A percentile compares a stretch with the other conserved stretches of the same genome.
Conservation (phyloP, 2,797 vertebrate species). For the Siniperca undulata region DNA sequence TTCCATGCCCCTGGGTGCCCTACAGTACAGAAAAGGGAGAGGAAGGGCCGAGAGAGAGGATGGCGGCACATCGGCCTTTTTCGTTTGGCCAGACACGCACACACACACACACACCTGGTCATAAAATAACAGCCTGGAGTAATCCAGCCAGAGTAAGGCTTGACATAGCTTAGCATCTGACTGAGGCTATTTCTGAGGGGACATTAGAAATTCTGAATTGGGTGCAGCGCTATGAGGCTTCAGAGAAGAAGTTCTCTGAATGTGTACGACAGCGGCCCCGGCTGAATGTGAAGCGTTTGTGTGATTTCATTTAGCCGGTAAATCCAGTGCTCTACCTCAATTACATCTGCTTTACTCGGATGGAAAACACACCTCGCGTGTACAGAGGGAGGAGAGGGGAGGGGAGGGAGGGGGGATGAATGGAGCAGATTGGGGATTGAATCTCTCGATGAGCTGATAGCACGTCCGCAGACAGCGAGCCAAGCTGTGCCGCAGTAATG, state of each 20-base stretch:
- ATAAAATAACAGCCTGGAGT: conserved; percentile 67
- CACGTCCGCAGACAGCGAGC: conserved; percentile 79
- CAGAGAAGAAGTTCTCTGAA: conserved; percentile 63
- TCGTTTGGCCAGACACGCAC: conserved; percentile 32
- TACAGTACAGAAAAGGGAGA: conserved; percentile 64
- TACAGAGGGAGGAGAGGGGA: conserved; percentile 46
- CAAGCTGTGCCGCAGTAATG: conserved; percentile 81
- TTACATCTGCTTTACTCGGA: conserved; percentile 82
- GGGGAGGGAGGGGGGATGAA: conserved; percentile 12
- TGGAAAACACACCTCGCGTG: conserved; percentile 78
- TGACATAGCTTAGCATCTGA: conserved; percentile 77
- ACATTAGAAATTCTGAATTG: conserved; percentile 74
- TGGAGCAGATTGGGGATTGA: conserved; percentile 77
- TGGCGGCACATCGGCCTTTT: conserved; percentile 60
- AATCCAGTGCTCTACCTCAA: conserved; percentile 82
- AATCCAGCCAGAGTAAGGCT: conserved; percentile 73
- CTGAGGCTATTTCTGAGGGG: conserved; percentile 74
- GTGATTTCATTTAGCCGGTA: conserved; percentile 82
- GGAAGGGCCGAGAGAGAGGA: conserved; percentile 62
- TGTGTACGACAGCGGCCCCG: conserved; percentile 64
- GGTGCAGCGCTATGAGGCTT: conserved; percentile 61
- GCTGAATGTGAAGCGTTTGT: conserved; percentile 71
- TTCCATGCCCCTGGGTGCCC: conserved; percentile 69
- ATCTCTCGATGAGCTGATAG: conserved; percentile 84
- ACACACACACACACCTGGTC: conserved; percentile 57